Conservation (phyloP, 2,888 invertebrate species). For the Sericinus montela region DNA sequence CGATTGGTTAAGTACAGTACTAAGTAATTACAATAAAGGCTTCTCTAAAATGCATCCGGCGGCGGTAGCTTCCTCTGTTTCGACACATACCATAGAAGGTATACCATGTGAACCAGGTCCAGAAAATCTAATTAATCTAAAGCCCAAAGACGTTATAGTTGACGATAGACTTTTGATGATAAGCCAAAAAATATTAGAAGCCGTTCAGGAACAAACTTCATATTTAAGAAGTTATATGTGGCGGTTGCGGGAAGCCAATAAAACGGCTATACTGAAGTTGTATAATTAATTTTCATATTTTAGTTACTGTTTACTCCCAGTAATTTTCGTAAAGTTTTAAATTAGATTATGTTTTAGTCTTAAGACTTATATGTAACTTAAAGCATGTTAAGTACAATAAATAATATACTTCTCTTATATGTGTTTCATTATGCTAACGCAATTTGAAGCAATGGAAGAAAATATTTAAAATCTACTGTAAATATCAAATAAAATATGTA, state of each 20-base stretch:
- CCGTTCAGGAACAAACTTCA: constrained; percentile 53
- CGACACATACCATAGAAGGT: constrained; percentile 48
- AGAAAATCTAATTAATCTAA: constrained; percentile 16
- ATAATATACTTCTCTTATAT: background rate
- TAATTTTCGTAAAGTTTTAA: background rate
- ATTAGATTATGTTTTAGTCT: background rate
- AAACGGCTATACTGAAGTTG: constrained; percentile 12
- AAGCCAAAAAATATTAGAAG: constrained; percentile 58
- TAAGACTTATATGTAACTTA: background rate
- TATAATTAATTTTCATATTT: background rate
- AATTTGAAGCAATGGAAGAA: no score
- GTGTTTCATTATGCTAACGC: no score
- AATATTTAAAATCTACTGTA: no score
- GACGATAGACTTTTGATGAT: constrained; percentile 57
- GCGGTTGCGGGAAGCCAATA: constrained; percentile 30
- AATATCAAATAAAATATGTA: no score
- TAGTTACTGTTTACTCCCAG: background rate
- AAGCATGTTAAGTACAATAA: background rate
- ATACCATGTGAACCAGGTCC: constrained; percentile 47
- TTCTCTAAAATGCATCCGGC: constrained; percentile 54
- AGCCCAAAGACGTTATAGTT: constrained; percentile 23
- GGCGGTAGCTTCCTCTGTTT: constrained; percentile 27
- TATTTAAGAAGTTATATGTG: constrained; percentile 39
- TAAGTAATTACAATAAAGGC: constrained; percentile 54
- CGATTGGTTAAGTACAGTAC: constrained; percentile 51